These are phyloP conservation scores for Leucophenga varia DNA, from an alignment of 1,140 invertebrate species.

Conservation along the genomic window DNA sequence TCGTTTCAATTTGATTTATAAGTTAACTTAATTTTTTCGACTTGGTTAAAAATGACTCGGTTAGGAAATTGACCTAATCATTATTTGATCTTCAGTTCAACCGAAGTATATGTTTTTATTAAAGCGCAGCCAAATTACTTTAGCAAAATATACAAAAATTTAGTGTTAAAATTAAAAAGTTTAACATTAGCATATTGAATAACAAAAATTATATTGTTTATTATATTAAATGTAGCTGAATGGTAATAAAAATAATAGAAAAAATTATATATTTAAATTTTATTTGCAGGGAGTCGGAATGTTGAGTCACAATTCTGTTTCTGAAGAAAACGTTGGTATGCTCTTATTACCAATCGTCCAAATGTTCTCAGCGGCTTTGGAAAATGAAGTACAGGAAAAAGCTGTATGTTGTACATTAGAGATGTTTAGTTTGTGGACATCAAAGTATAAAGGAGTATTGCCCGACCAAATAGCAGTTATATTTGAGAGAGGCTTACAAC, in stretches of 20 bases:
- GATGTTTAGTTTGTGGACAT: constrained; percentile 78
- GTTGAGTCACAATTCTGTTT: constrained; percentile 73
- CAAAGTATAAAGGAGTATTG: constrained; percentile 67
- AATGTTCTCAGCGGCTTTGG: constrained; percentile 77
- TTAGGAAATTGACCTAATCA: no score
- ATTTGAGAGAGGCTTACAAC: constrained; percentile 76
- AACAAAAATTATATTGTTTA: no score
- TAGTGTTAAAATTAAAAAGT: no score
- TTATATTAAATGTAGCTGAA: no score
- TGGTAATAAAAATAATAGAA: constrained; percentile 9
- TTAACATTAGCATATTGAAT: no score
- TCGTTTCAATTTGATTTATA: no score
- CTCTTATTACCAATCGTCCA: constrained; percentile 67
- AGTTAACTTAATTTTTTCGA: no score
- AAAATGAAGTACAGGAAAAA: constrained; percentile 90
- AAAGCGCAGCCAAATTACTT: no score
- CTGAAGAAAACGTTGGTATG: constrained; percentile 61
- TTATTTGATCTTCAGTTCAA: no score
- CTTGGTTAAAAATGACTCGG: no score
- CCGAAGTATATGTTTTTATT: no score
- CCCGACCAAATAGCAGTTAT: constrained; percentile 73
- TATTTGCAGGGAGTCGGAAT: constrained; percentile 72
- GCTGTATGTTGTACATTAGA: constrained; percentile 79
- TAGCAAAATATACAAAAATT: no score
- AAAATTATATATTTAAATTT: constrained; percentile 5